Evolutionary conservation across 2,113 vertebrate genomes (phyloP).

Genomic region (Grus americana): DNA sequence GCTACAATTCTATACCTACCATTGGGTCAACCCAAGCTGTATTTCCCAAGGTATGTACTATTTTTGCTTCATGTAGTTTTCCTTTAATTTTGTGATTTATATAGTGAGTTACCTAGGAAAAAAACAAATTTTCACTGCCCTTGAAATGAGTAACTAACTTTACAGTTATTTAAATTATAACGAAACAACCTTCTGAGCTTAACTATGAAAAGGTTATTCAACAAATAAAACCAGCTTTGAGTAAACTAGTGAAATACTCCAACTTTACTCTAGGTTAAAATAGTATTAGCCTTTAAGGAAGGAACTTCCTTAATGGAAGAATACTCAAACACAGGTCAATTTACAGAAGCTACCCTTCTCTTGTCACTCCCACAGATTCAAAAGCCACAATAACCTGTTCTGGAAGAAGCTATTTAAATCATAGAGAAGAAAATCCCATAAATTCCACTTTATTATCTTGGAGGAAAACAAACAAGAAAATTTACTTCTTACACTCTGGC

Average conservation of each 20-base stretch:
- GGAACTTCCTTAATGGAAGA: neutral
- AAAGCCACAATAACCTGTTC: neutral
- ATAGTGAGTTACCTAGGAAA: slow-evolving; percentile 82
- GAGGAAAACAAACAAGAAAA: neutral
- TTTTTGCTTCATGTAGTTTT: slow-evolving; percentile 83
- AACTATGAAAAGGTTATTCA: neutral
- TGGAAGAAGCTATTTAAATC: neutral
- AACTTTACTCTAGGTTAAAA: neutral
- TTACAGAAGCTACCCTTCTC: neutral
- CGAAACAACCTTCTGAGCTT: neutral
- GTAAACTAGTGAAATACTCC: neutral
- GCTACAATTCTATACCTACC: slow-evolving; percentile 73
- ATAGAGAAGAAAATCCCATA: neutral
- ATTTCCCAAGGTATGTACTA: slow-evolving; percentile 81
- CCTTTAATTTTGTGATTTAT: slow-evolving; percentile 85
- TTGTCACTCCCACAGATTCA: neutral
- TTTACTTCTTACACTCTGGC: neutral
- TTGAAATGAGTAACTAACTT: neutral
- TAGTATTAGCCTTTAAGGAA: neutral
- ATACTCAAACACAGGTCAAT: neutral
- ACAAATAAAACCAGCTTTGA: neutral
- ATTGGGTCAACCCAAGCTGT: slow-evolving; percentile 90
- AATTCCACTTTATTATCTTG: neutral
- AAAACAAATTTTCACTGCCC: neutral
- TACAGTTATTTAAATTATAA: neutral